These are phyloP conservation scores for Hymenopus coronatus DNA, from an alignment of 2,888 invertebrate genomes.

Conservation along the genomic window DNA sequence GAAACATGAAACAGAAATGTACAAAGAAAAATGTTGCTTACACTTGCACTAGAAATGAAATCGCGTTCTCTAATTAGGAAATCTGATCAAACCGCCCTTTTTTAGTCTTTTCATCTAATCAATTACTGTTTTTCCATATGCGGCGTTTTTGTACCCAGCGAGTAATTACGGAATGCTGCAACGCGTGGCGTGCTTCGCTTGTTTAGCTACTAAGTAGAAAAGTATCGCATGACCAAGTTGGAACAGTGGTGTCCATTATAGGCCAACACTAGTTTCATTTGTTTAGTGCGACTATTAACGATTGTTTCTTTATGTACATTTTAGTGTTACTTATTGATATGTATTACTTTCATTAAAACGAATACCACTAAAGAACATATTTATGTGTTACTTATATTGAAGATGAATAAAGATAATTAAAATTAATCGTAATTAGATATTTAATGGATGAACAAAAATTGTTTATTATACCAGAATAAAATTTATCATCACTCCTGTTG, in stretches of 20 bases:
- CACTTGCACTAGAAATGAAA: neutral
- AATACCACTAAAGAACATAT: too few relatives aligned
- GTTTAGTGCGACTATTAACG: neutral
- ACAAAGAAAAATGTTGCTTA: too few relatives aligned
- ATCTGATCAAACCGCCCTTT: neutral
- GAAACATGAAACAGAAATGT: too few relatives aligned
- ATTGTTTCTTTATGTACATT: too few relatives aligned
- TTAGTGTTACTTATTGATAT: too few relatives aligned
- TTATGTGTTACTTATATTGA: too few relatives aligned
- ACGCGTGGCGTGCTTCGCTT: neutral
- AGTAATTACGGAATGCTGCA: neutral
- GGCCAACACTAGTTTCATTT: neutral
- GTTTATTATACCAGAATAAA: too few relatives aligned
- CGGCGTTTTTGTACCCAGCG: neutral
- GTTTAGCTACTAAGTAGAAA: neutral
- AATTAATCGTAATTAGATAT: too few relatives aligned
- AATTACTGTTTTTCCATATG: neutral
- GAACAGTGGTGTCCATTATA: neutral
- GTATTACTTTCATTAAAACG: too few relatives aligned
- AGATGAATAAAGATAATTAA: too few relatives aligned
- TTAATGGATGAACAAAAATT: too few relatives aligned
- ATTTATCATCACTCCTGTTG: too few relatives aligned
- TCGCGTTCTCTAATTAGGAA: neutral
- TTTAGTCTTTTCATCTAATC: neutral
- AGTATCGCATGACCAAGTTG: neutral